Conservation (phyloP, 2,888 invertebrate species). For the Pseudanteris insignis region DNA sequence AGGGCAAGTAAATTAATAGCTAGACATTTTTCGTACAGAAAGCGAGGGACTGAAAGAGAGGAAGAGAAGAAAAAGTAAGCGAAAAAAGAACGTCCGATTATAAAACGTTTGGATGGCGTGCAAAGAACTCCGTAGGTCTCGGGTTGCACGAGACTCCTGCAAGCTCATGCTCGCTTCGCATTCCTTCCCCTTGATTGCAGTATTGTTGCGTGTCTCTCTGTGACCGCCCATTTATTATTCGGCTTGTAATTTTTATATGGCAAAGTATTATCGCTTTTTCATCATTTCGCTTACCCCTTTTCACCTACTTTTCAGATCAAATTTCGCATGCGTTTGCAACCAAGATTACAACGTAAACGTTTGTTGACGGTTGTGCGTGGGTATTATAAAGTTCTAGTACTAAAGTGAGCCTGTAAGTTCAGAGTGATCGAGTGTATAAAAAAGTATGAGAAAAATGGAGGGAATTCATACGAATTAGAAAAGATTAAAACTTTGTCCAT, state of each 20-base stretch:
- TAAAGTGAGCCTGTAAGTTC: no score
- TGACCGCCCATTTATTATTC: conserved; percentile 57
- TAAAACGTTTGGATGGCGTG: conserved; percentile 54
- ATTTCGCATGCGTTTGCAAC: no score
- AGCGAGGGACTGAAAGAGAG: conserved; percentile 34
- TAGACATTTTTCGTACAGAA: no score
- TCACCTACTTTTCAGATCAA: conserved; percentile 6
- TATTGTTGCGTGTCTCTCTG: conserved; percentile 59
- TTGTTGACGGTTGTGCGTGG: no score
- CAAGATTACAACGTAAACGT: no score
- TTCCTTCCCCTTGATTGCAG: conserved; percentile 48
- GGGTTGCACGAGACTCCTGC: conserved; percentile 53
- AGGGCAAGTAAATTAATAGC: no score
- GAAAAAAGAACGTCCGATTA: conserved; percentile 48
- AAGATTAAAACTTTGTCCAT: no score
- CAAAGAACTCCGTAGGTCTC: conserved; percentile 49
- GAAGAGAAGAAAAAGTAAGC: conserved; percentile 36
- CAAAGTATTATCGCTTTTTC: conserved; percentile 54
- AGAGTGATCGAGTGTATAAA: no score
- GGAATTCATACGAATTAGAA: no score
- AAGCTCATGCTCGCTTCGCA: conserved; percentile 45
- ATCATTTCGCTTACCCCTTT: conserved; percentile 43
- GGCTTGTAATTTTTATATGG: conserved; percentile 54
- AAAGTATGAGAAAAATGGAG: no score
- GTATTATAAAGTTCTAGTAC: no score